Conservation (phyloP, 2,888 invertebrate genomes). For the Linyphia triangularis region DNA sequence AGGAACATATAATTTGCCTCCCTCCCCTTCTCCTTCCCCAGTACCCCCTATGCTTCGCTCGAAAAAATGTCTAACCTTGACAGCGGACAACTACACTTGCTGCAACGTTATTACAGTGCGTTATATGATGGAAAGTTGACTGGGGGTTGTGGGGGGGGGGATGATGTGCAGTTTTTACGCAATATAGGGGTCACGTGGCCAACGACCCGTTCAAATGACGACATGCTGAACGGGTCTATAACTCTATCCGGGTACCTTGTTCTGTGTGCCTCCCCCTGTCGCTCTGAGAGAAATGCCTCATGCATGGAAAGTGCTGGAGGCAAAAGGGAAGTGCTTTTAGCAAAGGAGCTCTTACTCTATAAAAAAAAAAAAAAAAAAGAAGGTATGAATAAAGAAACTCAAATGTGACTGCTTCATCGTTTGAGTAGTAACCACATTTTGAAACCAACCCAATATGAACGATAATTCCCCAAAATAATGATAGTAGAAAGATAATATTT, state of each 20-base stretch:
- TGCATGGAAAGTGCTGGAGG: too few species aligned
- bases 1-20: slow-evolving; percentile 28
- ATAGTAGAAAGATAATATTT: too few species aligned
- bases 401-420: too few species aligned
- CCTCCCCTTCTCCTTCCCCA: neutral
- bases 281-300: slow-evolving; percentile 12
- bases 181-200: slow-evolving; percentile 69
- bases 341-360: too few species aligned
- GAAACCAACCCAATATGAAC: too few species aligned
- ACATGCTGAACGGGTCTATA: slow-evolving; percentile 53
- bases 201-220: slow-evolving; percentile 69
- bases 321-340: too few species aligned
- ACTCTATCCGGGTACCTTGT: slow-evolving; percentile 16
- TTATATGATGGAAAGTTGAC: neutral
- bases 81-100: slow-evolving; percentile 29
- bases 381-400: too few species aligned
- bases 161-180: slow-evolving; percentile 33
- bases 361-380: too few species aligned
- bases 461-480: too few species aligned
- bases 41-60: neutral
- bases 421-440: too few species aligned
- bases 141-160: slow-evolving; percentile 2
- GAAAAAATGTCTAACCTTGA: slow-evolving; percentile 44
- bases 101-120: slow-evolving; percentile 38
- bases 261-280: too few species aligned